These are phyloP conservation scores for Cyphomyrus discorhynchus DNA, from an alignment of 2,113 vertebrate species.

Conservation along the genomic window DNA sequence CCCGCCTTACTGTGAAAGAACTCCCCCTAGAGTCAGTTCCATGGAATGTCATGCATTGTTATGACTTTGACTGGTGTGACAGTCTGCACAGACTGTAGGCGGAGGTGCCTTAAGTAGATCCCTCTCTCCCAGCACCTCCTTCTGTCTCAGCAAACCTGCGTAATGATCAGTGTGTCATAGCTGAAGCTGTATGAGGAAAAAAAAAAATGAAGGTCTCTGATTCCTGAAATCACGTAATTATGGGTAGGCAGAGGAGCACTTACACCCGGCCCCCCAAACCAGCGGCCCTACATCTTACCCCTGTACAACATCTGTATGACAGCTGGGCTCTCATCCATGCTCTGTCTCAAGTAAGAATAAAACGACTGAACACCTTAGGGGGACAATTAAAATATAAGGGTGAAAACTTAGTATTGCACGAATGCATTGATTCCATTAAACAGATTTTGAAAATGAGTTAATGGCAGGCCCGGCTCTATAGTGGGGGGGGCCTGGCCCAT, in stretches of 20 bases:
- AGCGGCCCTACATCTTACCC: constrained; percentile 1
- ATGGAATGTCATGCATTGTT: background rate
- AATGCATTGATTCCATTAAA: background rate
- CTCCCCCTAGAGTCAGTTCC: background rate
- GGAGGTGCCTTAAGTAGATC: background rate
- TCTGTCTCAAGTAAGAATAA: background rate
- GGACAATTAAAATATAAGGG: background rate
- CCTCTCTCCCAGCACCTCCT: background rate
- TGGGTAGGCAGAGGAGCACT: background rate
- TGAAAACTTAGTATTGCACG: background rate
- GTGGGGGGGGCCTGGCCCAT: background rate
- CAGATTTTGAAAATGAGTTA: background rate
- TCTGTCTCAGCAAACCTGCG: background rate
- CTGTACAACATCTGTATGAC: background rate
- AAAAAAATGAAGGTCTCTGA: background rate
- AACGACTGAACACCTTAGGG: background rate
- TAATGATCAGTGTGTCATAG: background rate
- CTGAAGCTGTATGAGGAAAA: background rate
- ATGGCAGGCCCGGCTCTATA: background rate
- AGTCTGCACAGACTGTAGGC: background rate
- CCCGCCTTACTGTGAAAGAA: background rate
- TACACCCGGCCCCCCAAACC: background rate
- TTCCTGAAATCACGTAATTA: background rate
- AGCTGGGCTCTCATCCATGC: background rate
- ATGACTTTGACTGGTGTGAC: background rate